Evolutionary conservation across 30 jellyfish, hydroid and myxozoan genomes (phyloP), one percentile per base, ranked within the genome.

Genomic region (Hydra vulgaris): DNA sequence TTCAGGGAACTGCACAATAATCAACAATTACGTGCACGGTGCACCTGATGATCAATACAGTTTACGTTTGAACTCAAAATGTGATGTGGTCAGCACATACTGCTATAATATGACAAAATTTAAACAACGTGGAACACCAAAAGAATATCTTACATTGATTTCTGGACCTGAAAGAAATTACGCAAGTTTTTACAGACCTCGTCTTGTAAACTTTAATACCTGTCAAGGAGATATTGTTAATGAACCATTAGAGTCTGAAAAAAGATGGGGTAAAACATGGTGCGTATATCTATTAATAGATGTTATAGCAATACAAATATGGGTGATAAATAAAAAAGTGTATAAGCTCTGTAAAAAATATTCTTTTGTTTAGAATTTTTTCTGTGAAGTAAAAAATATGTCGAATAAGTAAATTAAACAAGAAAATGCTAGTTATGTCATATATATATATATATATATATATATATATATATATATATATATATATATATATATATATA

Each of bases 181-280:
- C 73, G 97, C 87, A 12, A 67, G 74, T 78, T 90, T 82, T 78
- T 73, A 90, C 83, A 66, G 95, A 70, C 94, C 95, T 16, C 67
- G 97, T 23, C 75, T 90, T 74, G 94, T 84, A 70, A 82, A 90
- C 54, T 85, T 84, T 74, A 79, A 80, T 69, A 77, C 95, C 0
- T 90, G 97, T 77, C 71, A 93, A 27, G 97, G 97, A 23, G 86
- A 88, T 0, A 94, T 79, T 53, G 74, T 82, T 26, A 87, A 93
- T 8, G 78, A 71, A 7, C 95, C 97, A 4, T 53, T 54, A 70
- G 84, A 90, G 56, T 81, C 97, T 25, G 88, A 70, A 23, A 86
- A 86, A 16, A 71, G 66, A 72, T 90, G 90, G 90, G 97, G 97
- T 54, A 89, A 85, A 54, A 71, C 97, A 18, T 90, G 97, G 97